Percentiles rank a stretch among this genome's conserved stretches.
Conservation (phyloP, 2,113 vertebrate species). For the Seriola quinqueradiata region DNA sequence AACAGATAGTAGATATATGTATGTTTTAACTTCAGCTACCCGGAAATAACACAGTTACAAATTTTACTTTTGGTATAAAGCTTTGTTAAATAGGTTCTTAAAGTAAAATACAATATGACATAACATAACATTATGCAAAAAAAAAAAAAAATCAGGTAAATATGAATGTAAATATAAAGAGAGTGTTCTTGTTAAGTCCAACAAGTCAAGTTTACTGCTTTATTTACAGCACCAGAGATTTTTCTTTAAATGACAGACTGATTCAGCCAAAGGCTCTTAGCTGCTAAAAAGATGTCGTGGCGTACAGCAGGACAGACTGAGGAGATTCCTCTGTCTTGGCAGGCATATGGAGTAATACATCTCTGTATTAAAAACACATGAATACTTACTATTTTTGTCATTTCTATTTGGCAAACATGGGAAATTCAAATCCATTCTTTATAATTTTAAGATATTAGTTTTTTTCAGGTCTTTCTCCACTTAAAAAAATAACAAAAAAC, state of each 20-base stretch:
- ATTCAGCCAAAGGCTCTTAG: background rate
- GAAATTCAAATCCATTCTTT: background rate
- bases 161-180: constrained; percentile 58
- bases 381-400: background rate
- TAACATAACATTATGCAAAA: constrained; percentile 23
- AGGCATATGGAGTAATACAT: constrained; percentile 7
- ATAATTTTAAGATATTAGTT: background rate
- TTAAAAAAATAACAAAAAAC: background rate
- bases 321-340: constrained; percentile 45
- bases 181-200: constrained; percentile 4
- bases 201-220: constrained; percentile 40
- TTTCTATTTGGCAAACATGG: background rate
- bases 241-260: constrained; percentile 15
- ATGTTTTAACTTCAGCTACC: constrained; percentile 2
- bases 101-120: constrained; percentile 49
- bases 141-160: constrained; percentile 40
- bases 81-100: constrained; percentile 19
- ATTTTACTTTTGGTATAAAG: background rate
- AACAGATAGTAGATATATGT: background rate
- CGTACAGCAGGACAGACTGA: constrained; percentile 63
- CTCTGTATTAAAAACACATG: constrained; percentile 1
- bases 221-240: constrained; percentile 51
- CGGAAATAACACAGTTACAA: background rate
- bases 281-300: constrained; percentile 4
- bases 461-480: background rate